Evolutionary conservation across 2,888 invertebrate species (phyloP), one percentile per base, ranked within the genome.

Genomic region (Globia sparganii): DNA sequence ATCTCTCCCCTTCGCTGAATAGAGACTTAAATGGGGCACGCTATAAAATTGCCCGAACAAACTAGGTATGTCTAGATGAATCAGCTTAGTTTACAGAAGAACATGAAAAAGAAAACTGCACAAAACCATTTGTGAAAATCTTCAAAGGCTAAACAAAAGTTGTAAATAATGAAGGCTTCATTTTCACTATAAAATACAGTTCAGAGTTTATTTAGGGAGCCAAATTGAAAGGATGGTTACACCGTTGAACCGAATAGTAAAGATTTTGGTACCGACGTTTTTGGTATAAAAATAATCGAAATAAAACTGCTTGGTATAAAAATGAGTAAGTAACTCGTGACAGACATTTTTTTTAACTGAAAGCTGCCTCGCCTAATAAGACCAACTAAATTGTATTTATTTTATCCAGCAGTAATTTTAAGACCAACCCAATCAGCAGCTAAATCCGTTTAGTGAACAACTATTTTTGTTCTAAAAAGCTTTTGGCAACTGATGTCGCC

Each of bases 391-490:
- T 53, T 58, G 68, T 62, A 58, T 62, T 61, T 70, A 13, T 66
- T 75, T 64, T 72, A 76, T 76, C 71, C 46, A 73, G 53, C 37
- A 64, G 31, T 65, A 13, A 72, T 69, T 80, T 56, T 72, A 69
- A 61, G 25, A 67, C 40, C 15, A 34, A 70, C 5, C 15, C 61
- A 81, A 85, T 72, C 53, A 85, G 49, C 5, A 18, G 6, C 65
- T 28, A 53, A 83, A 85, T 81, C 81, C 62, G 46, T 72, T 40
- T 46, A 72, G 43, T 66, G 40, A 37, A 69, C 65, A 15, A 43
- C 53, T 61, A 58, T 31, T 64, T 76, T 76, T 58, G 59, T 70
- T 40, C 9, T 25, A 13, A 66, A 65, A 69, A 68, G 28, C 40
- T 34, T 81, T 77, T 62, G 58, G 59, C n/a, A 31, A 58, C 74